Base-by-base conservation (phyloP, 2,113 vertebrate genomes). In the Scytalopus superciliaris region DNA sequence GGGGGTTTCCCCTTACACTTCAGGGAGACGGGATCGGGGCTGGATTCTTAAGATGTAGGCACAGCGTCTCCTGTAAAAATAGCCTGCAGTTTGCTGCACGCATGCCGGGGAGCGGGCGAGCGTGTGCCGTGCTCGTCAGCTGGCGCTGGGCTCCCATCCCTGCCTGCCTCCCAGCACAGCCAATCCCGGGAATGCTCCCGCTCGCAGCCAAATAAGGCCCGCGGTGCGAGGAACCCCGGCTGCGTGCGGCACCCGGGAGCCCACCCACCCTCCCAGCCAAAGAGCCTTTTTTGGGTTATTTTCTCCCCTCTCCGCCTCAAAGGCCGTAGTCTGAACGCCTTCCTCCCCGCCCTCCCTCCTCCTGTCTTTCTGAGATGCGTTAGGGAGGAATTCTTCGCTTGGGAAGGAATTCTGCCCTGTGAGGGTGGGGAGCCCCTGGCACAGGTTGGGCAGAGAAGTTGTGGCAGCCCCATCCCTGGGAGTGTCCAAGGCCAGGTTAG, bases 151-250 rank as follows among this genome's bases (percentile, higher is more conserved):
- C 53, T 74, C 18, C 18, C 5, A 21, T 10, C 39, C 85, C 77
- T 39, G 25, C 50, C 44, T 9, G 76, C 80, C 28, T 40, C 47
- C 52, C 77, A 18, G 44, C 44, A 3, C 75, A 91, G 95, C 94
- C 96, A 95, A 97, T 92, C 93, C n/a, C 30, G 2, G 12, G 42
- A 25, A 30, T 3, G 55, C 66, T 86, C 69, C 64, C 7, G 84
- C 87, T 96, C 83, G 69, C 50, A 19, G 84, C 96, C 96, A 93
- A 96, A 97, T 86, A 97, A 96, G 96, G 96, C 79, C 72, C 24
- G 70, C 21, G 70, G 59, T 2, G 24, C 12, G 12, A 72, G 88
- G 72, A 86, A 31, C 77, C 62, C 74, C 35, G 33, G 75, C 40
- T 66, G 60, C 19, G 21, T 88, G 49, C 67, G 3, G 76, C 76